Percentiles rank a stretch among this genome's conserved stretches.
Conservation (phyloP, 2,888 invertebrate species). For the Drosophila parthenogenetica region DNA sequence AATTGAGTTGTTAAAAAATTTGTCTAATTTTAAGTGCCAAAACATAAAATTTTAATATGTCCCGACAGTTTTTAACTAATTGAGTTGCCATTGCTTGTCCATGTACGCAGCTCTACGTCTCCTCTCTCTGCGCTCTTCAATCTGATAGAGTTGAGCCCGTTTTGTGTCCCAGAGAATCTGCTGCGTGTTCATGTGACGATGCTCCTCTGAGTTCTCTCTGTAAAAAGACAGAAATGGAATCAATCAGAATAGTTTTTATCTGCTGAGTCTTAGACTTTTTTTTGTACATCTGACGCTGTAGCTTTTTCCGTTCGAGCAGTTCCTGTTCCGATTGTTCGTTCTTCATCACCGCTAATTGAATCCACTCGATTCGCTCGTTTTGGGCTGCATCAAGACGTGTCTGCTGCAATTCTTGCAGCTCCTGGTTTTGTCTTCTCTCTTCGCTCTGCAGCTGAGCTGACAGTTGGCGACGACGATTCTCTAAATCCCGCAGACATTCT, state of each 20-base stretch:
- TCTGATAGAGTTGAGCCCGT: constrained; percentile 64
- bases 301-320: constrained; percentile 51
- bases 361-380: constrained; percentile 59
- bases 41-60: no score
- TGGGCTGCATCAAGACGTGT: constrained; percentile 39
- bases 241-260: no score
- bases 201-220: constrained; percentile 62
- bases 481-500: constrained; percentile 49
- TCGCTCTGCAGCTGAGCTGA: constrained; percentile 34
- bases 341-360: constrained; percentile 54
- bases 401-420: constrained; percentile 35
- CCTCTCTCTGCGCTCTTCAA: constrained; percentile 52
- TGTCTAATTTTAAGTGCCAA: no score
- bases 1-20: no score
- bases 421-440: constrained; percentile 25
- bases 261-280: neutral
- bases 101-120: constrained; percentile 42
- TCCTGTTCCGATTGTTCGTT: constrained; percentile 43
- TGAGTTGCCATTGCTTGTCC: constrained; percentile 51
- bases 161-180: constrained; percentile 62
- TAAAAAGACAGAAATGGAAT: neutral
- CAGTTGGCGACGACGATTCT: constrained; percentile 54
- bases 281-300: constrained; percentile 63
- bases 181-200: constrained; percentile 66
- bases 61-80: no score